Base-by-base conservation (phyloP, 2,888 invertebrate species). In the Agrotis exclamationis region DNA sequence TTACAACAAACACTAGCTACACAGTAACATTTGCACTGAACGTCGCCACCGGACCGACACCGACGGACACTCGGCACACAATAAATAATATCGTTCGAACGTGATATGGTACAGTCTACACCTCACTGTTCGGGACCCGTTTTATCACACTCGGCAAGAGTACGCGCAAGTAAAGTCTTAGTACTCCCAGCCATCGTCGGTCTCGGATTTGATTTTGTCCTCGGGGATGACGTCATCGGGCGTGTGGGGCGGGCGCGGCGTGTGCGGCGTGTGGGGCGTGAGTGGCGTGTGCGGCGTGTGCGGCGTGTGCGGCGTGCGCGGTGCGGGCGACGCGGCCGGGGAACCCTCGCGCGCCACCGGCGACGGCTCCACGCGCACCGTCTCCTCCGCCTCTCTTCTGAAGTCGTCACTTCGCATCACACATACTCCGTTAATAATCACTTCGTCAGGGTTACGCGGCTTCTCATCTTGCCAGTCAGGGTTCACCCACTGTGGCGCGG, bases 401-500 rank as follows among this genome's bases (percentile, higher is more conserved):
- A 98, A 98, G 91, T 98, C 98, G 84, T 98, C 98, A 72, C 98
- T 97, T 85, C 98, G 97, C 98, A 99, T 98, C 9, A 99, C 99
- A 90, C 99, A 99, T 39, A 99, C 99, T 1, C 99, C 99, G 90
- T 99, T 99, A 86, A 99, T 99, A 88, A 99, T 99, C 39, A 98
- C 98, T 90, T 98, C 98, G 87, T 98, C 98, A 79, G 93, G 96
- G 88, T 92, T 95, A 57, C 96, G 93, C 22, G 96, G 96, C 83
- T 96, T 96, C 83, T 97, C 97, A 89, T 98, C 98, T 89, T 98
- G 98, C 98, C 98, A 98, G 86, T 98, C 98, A 11, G 99, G 99
- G 93, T 99, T 99, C 6, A 99, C 99, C 99, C 99, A 99, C 94
- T 99, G 99, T 2, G 99, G 99, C 66, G 99, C 99, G 1, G 99